These are phyloP conservation scores for Chloropsis cyanopogon DNA, from an alignment of 2,113 vertebrate species.

Conservation along the genomic window DNA sequence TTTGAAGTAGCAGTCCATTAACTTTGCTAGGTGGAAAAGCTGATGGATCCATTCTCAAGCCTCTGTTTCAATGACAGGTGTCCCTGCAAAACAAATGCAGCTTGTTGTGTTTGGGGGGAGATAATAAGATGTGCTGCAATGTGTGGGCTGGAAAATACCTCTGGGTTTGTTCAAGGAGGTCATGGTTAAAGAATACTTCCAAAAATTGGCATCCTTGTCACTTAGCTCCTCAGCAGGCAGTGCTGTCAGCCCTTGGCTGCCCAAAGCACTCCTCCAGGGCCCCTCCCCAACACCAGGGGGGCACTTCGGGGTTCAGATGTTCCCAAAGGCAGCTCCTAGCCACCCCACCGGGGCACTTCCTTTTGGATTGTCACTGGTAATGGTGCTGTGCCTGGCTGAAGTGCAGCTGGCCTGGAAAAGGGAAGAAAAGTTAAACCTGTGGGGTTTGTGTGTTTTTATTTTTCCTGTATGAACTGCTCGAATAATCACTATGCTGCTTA, in stretches of 20 bases:
- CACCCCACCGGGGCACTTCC: fast-evolving
- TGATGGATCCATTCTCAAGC: background rate
- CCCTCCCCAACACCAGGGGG: background rate
- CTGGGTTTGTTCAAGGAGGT: background rate
- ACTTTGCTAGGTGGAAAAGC: constrained; percentile 1
- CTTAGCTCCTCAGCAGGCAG: background rate
- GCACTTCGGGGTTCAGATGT: background rate
- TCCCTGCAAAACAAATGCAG: background rate
- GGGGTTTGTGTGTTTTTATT: background rate
- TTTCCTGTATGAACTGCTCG: background rate
- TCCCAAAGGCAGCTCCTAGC: background rate
- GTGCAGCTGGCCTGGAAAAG: background rate
- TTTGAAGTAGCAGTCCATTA: constrained; percentile 3
- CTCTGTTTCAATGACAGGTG: constrained; percentile 20
- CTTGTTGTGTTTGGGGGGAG: background rate
- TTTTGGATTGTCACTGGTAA: background rate
- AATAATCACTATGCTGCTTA: background rate
- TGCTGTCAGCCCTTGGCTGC: too few relatives aligned
- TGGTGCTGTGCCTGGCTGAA: background rate
- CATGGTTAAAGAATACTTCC: background rate
- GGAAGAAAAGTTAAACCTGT: background rate
- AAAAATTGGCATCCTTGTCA: background rate
- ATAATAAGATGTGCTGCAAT: background rate
- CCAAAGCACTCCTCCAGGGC: background rate
- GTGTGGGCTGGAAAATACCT: background rate